Base-by-base conservation (phyloP, 2,888 invertebrate genomes). In the Dromius quadrimaculatus region DNA sequence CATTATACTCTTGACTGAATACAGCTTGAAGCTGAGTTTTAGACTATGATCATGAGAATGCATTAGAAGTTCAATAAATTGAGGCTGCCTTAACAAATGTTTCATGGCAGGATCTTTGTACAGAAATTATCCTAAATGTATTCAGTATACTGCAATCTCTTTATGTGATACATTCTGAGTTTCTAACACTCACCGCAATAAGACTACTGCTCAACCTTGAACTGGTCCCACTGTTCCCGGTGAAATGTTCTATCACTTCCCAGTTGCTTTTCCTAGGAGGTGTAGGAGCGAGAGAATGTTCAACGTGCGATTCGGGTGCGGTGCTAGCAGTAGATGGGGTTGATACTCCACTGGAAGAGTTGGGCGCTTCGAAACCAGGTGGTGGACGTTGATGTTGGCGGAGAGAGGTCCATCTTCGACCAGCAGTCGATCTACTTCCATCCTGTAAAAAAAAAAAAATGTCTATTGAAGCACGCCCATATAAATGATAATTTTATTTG, bases 211-310 rank as follows among this genome's bases (percentile, higher is more conserved):
- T 86, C 72, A 86, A 87, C 79, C 88, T 86, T 72, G 85, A 87
- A 76, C 86, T 86, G 76, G 79, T 84, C 73, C 86, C 86, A 22
- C 87, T 87, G 73, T 84, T 86, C 59, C 86, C 85, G 71, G 89
- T 89, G 83, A 92, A 94, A 83, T 94, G 94, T 81, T 94, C 93
- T 77, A 94, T 94, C 75, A 94, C 94, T 81, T 94, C 93, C 94
- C 94, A 94, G 84, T 94, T 94, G 77, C 93, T 93, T 81, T 93
- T 93, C 81, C 89, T 88, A 1, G 89, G 87, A 1, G 88, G 88
- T 15, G 88, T 88, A 45, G 89, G 87, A 15, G 88, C 80, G 3
- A 82, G 81, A 71, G 76, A 78, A 41, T 76, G 80, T 83, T 73
- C 88, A 9, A 74, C 73, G 2, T 74, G 73, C 2, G 77, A 76